Evolutionary conservation across 2,113 vertebrate genomes (phyloP).

Genomic region (Eublepharis macularius): DNA sequence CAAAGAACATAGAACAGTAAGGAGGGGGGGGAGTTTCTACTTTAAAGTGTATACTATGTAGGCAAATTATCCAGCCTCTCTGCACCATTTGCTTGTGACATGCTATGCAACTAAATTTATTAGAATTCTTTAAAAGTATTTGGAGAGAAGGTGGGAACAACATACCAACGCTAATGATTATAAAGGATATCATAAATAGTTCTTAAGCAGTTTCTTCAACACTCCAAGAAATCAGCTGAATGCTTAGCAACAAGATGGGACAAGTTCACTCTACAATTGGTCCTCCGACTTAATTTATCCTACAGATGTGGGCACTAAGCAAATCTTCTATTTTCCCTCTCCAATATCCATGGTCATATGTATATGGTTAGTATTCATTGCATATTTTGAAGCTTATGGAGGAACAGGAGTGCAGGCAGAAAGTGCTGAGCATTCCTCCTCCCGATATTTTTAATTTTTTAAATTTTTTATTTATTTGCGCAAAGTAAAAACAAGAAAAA

Average conservation of each 20-base stretch:
- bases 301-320: neutral
- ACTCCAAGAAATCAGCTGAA: neutral
- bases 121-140: neutral
- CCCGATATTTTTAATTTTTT: no score
- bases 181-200: neutral
- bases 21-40: no score
- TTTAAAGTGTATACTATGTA: neutral
- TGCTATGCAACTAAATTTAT: neutral
- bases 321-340: neutral
- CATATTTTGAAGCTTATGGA: accelerated
- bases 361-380: neutral
- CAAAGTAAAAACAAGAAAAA: no score
- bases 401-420: no score
- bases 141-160: neutral
- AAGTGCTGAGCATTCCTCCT: no score
- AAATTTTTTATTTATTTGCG: no score
- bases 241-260: neutral
- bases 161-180: neutral
- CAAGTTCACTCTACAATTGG: neutral
- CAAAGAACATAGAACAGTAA: neutral
- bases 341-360: neutral
- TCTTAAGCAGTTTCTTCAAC: neutral
- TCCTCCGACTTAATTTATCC: neutral
- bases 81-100: neutral
- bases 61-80: neutral